phyloP scores from a whole-genome alignment of 2,888 invertebrate genomes.

The Caenorhabditis auriculariae region DNA sequence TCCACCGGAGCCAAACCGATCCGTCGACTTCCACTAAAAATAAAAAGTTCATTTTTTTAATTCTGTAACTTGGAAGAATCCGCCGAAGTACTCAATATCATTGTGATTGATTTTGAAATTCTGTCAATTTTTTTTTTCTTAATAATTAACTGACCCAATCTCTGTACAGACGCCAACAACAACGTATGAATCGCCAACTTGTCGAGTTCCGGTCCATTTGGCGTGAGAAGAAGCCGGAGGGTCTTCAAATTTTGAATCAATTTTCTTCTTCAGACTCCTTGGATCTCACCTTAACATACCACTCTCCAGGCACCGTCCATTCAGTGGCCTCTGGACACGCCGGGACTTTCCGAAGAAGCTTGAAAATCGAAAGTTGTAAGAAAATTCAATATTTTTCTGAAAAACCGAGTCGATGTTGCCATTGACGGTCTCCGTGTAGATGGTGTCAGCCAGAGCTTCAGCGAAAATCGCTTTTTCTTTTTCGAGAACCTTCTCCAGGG shows the following conservation, averaged over 20 bases:
- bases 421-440: slow-evolving; percentile 29
- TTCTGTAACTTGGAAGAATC: not conserved
- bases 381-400: not conserved
- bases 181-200: slow-evolving; percentile 38
- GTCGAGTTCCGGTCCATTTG: slow-evolving; percentile 25
- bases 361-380: not conserved
- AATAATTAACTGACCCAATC: slow-evolving; percentile 13
- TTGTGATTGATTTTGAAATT: no score
- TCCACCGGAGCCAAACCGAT: slow-evolving; percentile 49
- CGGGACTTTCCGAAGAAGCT: slow-evolving; percentile 10
- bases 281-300: slow-evolving; percentile 19
- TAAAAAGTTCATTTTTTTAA: not conserved
- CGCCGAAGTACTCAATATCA: not conserved
- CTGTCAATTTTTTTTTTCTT: not conserved
- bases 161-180: slow-evolving; percentile 33
- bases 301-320: slow-evolving; percentile 32
- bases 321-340: not conserved
- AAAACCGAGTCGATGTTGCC: slow-evolving; percentile 20
- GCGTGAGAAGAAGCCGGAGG: slow-evolving; percentile 14
- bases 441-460: slow-evolving; percentile 28
- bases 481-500: slow-evolving; percentile 16
- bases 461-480: slow-evolving; percentile 26
- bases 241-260: not conserved
- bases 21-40: slow-evolving; percentile 48
- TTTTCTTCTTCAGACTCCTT: not conserved